Base-by-base conservation (phyloP, 2,797 vertebrate species). In the Coluber constrictor region DNA sequence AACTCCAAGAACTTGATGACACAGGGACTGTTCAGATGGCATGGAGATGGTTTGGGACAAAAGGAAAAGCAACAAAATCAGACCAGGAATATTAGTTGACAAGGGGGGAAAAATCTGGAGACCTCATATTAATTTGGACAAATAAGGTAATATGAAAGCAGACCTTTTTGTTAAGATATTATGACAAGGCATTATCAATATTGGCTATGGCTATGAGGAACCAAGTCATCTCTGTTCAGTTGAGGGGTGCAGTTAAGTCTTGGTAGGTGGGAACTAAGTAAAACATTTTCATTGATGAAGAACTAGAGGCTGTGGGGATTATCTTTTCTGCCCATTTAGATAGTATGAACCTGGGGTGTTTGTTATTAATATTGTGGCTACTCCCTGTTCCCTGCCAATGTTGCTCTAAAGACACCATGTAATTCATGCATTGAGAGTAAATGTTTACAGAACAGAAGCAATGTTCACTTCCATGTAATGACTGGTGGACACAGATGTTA, bases 1-100 rank as follows among this genome's bases (percentile, higher is more conserved):
- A 91, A 91, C 87, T 91, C 57, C 47, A 86, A 89, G 59, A 91
- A 63, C 90, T 54, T 86, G 87, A 74, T 93, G 70, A 93, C 90
- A 93, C 32, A 90, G 61, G 37, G 37, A 93, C 63, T 91, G 90
- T 89, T 93, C 90, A 93, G 70, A 83, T 57, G 13, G 88, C 61
- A 86, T 60, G n/a, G n/a, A 91, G 57, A 61, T 86, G 70, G 32
- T 47, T 66, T 83, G 66, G 70, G 88, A 93, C 47, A 11, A 86
- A 89, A 87, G 57, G 8, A 56, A 51, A 83, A 47, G 3, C 15
- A 47, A 47, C 13, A 23, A 20, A 32, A 70, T 27, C 66, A 57
- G 18, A 87, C 32, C 32, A 70, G 83, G 27, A 12, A 37, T 32
- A 37, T 32, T n/a, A 32, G 32, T 27, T 54, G 29, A 43, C 4